These are phyloP conservation scores for Napeogenes inachia DNA, from an alignment of 2,888 invertebrate species.

Conservation along the genomic window DNA sequence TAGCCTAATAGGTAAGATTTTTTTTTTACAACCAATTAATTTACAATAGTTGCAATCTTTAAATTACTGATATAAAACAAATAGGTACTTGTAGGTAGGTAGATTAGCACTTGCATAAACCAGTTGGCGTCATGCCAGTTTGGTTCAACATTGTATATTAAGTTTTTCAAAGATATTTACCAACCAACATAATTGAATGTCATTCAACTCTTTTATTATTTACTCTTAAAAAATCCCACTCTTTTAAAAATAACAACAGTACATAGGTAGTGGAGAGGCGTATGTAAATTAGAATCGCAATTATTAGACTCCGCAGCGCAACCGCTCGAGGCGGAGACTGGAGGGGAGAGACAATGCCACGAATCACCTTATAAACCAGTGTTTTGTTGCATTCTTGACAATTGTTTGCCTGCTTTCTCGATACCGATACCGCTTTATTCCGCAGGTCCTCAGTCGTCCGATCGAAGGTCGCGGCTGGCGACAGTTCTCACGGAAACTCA, in stretches of 20 bases:
- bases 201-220: too few relatives aligned
- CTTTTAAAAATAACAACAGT: not conserved
- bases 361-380: constrained; percentile 37
- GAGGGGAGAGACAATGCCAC: not conserved
- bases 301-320: not conserved
- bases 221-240: not conserved
- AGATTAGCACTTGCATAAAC: too few relatives aligned
- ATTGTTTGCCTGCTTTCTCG: constrained; percentile 42
- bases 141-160: too few relatives aligned
- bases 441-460: constrained; percentile 22
- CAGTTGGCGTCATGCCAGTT: too few relatives aligned
- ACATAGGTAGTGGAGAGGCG: not conserved
- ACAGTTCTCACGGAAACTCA: constrained; percentile 54
- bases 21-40: too few relatives aligned
- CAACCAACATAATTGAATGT: too few relatives aligned
- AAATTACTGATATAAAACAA: too few relatives aligned
- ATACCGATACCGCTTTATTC: constrained; percentile 41
- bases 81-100: too few relatives aligned
- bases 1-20: too few relatives aligned
- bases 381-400: constrained; percentile 53
- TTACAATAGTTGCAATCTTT: too few relatives aligned
- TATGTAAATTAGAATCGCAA: constrained; percentile 2
- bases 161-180: too few relatives aligned
- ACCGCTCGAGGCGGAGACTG: not conserved
- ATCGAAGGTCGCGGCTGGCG: constrained; percentile 23